Evolutionary conservation across 2,113 vertebrate species (phyloP).

Genomic region (Tylochromis polylepis): DNA sequence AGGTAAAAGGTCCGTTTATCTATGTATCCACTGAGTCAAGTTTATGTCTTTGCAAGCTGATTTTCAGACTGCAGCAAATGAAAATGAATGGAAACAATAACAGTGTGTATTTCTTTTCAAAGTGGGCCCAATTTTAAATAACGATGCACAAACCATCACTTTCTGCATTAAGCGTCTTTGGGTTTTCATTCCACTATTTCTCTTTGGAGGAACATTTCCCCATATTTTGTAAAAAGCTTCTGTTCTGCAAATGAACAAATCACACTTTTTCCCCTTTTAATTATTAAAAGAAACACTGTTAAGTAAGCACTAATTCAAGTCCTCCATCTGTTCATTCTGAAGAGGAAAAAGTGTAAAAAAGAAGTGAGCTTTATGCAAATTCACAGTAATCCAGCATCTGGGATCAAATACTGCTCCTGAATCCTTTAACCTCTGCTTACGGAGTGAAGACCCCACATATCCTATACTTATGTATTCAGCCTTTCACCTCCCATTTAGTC

Average conservation of each 20-base stretch:
- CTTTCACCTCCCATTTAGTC: not conserved
- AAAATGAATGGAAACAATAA: not conserved
- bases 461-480: not conserved
- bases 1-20: not conserved
- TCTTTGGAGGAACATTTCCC: not conserved
- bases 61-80: not conserved
- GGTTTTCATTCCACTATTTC: not conserved
- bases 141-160: not conserved
- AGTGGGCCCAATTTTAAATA: not conserved
- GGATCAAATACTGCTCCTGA: not conserved
- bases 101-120: not conserved
- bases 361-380: not conserved
- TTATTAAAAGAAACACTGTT: not conserved
- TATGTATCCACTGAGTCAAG: not conserved
- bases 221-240: not conserved
- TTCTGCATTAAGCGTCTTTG: not conserved
- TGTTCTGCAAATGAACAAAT: not conserved
- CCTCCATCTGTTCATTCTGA: not conserved
- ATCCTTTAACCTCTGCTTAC: constrained; percentile 3
- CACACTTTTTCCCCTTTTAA: not conserved
- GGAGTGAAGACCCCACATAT: not conserved
- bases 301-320: not conserved
- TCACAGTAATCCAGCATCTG: not conserved
- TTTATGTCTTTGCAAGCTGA: not conserved
- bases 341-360: not conserved